Percentiles rank a stretch among this genome's conserved stretches.
phyloP scores from a whole-genome alignment of 2,797 vertebrate genomes.

The Lithobates pipiens region DNA sequence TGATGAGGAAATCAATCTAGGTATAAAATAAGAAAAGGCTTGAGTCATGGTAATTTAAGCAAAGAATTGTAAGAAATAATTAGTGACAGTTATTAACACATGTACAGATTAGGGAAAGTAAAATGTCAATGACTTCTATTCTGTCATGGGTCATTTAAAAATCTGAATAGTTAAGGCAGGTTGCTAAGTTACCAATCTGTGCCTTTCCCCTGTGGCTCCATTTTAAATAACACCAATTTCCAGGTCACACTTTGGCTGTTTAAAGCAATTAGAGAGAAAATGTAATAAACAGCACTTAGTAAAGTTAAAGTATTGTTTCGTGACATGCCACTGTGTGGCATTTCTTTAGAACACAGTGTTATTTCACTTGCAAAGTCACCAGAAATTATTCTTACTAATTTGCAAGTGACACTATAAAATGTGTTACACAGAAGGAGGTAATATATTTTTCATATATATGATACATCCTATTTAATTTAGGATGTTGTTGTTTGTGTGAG shows the following conservation, averaged over 20 bases:
- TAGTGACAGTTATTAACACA: constrained; percentile 7
- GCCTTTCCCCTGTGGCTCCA: constrained; percentile 64
- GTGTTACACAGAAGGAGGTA: background rate
- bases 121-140: constrained; percentile 24
- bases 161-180: constrained; percentile 63
- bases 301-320: background rate
- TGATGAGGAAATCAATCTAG: background rate
- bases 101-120: background rate
- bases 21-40: background rate
- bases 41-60: background rate
- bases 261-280: constrained; percentile 60
- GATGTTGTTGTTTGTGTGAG: background rate
- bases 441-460: background rate
- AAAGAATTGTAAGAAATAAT: background rate
- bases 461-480: background rate
- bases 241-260: constrained; percentile 69
- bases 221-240: constrained; percentile 66
- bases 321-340: constrained; percentile 2
- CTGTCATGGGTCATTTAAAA: constrained; percentile 61
- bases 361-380: background rate
- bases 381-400: background rate
- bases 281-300: constrained; percentile 34
- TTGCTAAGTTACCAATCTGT: constrained; percentile 77
- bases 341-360: background rate
- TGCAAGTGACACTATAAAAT: background rate